These are phyloP conservation scores for Actinernus sp. DNA, from an alignment of 92 coral and sea anemone species.

Conservation along the genomic window DNA sequence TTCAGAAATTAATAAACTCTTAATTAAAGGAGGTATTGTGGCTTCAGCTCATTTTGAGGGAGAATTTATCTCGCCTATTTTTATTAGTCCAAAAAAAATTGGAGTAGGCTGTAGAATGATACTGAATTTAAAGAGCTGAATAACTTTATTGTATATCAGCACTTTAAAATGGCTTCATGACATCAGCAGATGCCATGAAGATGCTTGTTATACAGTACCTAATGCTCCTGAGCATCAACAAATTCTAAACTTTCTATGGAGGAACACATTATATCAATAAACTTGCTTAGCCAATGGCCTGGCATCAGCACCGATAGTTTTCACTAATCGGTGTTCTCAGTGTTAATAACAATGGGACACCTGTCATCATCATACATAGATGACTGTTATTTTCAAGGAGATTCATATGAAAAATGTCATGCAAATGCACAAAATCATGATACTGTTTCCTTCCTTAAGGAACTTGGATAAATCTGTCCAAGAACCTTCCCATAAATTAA, in stretches of 20 bases:
- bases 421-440: conserved; percentile 35
- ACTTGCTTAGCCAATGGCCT: conserved; percentile 70
- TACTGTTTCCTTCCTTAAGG: too few species aligned
- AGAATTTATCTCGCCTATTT: conserved; percentile 51
- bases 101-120: conserved; percentile 43
- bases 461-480: too few species aligned
- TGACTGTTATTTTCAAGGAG: conserved; percentile 61
- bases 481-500: conserved; percentile 53
- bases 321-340: conserved; percentile 57
- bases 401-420: conserved; percentile 51
- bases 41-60: conserved; percentile 20
- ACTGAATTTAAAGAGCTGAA: conserved; percentile 32
- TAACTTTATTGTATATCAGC: conserved; percentile 43
- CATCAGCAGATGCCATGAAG: conserved; percentile 40
- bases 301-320: conserved; percentile 52
- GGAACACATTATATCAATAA: conserved; percentile 56
- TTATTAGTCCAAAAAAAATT: conserved; percentile 30
- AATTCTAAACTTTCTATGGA: conserved; percentile 41
- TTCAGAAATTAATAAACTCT: conserved; percentile 42
- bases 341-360: conserved; percentile 29
- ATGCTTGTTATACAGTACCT: conserved; percentile 48
- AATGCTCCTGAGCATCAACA: conserved; percentile 38
- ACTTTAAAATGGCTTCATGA: conserved; percentile 59
- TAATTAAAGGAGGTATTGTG: conserved; percentile 21
- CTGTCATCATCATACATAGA: conserved; percentile 65